Evolutionary conservation across 2,113 vertebrate genomes (phyloP).

Genomic region (Herpetotheres cachinnans): DNA sequence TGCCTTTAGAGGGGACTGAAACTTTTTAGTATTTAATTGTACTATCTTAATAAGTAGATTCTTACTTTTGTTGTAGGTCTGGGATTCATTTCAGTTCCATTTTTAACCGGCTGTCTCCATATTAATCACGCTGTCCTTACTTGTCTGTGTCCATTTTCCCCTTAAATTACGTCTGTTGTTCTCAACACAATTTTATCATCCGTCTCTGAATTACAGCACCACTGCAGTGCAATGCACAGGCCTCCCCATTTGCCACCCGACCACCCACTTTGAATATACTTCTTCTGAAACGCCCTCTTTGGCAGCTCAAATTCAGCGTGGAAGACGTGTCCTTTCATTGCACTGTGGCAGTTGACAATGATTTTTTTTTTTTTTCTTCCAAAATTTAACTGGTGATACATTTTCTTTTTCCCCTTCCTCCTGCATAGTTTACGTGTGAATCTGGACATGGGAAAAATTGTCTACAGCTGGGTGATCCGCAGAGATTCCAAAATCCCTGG

Average conservation of each 20-base stretch:
- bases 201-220: neutral
- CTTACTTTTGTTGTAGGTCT: neutral
- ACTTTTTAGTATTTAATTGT: neutral
- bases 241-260: neutral
- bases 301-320: neutral
- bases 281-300: neutral
- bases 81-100: neutral
- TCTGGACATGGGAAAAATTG: constrained; percentile 98
- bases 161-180: neutral
- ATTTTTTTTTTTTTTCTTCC: neutral
- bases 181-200: neutral
- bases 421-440: constrained; percentile 88
- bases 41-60: neutral
- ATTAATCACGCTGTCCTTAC: neutral
- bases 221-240: neutral
- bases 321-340: neutral
- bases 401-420: neutral
- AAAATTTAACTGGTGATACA: neutral
- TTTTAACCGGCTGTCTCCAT: neutral
- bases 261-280: neutral
- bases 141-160: neutral
- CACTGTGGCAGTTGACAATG: neutral
- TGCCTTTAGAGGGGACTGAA: neutral
- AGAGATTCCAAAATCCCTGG: constrained; percentile 94
- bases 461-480: constrained; percentile 98